phyloP scores from a whole-genome alignment of 2,113 vertebrate species.

The Tachysurus fulvidraco region DNA sequence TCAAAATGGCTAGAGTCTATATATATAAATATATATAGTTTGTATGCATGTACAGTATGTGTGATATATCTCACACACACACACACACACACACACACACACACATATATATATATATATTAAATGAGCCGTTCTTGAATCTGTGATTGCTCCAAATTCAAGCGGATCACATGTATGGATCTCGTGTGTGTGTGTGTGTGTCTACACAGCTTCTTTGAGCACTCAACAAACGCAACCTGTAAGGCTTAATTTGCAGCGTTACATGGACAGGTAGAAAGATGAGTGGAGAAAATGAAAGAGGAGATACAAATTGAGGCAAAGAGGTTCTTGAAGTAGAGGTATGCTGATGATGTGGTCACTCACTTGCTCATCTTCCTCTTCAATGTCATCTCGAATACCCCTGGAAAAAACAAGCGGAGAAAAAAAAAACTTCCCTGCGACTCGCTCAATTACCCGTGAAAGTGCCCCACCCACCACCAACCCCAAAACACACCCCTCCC shows the following conservation, averaged over 20 bases:
- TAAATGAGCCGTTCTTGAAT: not conserved
- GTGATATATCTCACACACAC: too few relatives aligned
- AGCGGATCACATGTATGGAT: not conserved
- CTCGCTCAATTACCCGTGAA: conserved; percentile 89
- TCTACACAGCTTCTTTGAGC: not conserved
- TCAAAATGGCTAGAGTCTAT: not conserved
- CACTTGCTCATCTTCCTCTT: conserved; percentile 99
- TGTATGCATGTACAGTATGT: too few relatives aligned
- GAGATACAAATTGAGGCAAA: conserved; percentile 27
- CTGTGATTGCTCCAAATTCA: not conserved
- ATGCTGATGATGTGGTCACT: conserved; percentile 82
- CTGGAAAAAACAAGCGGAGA: conserved; percentile 99
- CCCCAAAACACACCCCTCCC: not conserved
- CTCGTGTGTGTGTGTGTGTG: not conserved
- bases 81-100: too few relatives aligned
- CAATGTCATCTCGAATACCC: conserved; percentile 99
- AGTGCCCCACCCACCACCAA: conserved; percentile 60
- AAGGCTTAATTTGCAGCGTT: not conserved
- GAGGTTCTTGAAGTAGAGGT: conserved; percentile 35
- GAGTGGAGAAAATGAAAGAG: conserved; percentile 3
- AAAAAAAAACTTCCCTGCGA: conserved; percentile 99
- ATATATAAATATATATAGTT: too few relatives aligned
- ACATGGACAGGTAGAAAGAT: not conserved
- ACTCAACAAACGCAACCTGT: not conserved
- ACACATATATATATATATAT: not conserved